These are phyloP conservation scores for Pogonocherus hispidulus DNA, from an alignment of 2,888 invertebrate genomes.

Conservation along the genomic window DNA sequence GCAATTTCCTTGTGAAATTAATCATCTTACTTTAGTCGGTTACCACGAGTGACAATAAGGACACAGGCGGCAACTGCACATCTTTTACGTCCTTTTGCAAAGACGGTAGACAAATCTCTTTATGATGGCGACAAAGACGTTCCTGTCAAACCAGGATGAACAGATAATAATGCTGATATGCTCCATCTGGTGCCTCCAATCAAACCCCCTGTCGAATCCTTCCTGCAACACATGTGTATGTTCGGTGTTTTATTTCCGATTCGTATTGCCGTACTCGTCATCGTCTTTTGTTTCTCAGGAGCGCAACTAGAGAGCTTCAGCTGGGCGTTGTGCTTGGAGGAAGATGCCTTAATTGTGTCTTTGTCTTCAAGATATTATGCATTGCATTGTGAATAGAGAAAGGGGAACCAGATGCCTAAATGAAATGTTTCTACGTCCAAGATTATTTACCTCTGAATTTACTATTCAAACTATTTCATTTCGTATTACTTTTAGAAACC, in stretches of 20 bases:
- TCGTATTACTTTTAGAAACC: too few species aligned
- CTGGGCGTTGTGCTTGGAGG: background rate
- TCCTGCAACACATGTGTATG: constrained; percentile 56
- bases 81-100: constrained; percentile 39
- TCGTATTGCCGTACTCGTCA: constrained; percentile 42
- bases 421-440: too few species aligned
- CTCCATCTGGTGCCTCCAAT: constrained; percentile 64
- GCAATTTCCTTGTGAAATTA: background rate
- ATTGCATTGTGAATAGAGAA: too few species aligned
- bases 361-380: background rate
- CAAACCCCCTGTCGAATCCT: constrained; percentile 62
- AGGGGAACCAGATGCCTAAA: too few species aligned
- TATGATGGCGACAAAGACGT: constrained; percentile 60
- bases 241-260: constrained; percentile 50
- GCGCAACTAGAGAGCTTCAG: constrained; percentile 1
- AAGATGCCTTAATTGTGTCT: background rate
- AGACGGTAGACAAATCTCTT: constrained; percentile 59
- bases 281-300: constrained; percentile 30
- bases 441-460: too few species aligned
- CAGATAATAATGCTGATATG: constrained; percentile 64
- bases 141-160: constrained; percentile 62
- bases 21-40: constrained; percentile 7
- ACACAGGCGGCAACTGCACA: constrained; percentile 41
- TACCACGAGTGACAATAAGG: constrained; percentile 19
- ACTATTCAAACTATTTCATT: too few species aligned